Evolutionary conservation across 30 jellyfish, hydroid and myxozoan genomes (phyloP).

Genomic region (Aurelia coerulea): DNA sequence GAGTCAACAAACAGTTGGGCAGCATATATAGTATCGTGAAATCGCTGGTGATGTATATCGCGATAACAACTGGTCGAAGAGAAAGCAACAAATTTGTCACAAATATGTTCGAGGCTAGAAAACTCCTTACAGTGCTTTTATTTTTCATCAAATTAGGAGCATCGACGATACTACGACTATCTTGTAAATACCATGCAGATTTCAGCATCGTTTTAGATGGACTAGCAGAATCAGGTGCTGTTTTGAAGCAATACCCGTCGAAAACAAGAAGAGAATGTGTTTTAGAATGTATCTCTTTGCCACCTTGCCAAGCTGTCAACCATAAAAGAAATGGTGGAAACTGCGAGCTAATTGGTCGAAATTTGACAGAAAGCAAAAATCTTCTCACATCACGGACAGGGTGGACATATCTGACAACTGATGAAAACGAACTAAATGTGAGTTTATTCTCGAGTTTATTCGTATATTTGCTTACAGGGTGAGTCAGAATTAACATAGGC

Average conservation of each 20-base stretch:
- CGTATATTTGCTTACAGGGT: background rate
- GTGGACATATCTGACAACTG: slow-evolving; percentile 36
- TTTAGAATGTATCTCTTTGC: slow-evolving; percentile 16
- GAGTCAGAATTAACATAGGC: too few species aligned
- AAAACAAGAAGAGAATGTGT: slow-evolving; percentile 11
- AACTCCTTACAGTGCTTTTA: too few species aligned
- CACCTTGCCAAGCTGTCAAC: slow-evolving; percentile 27
- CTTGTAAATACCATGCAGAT: slow-evolving; percentile 20
- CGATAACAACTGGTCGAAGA: too few species aligned
- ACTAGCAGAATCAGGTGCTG: slow-evolving; percentile 3
- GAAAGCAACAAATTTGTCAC: too few species aligned
- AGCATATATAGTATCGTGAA: too few species aligned
- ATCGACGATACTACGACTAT: background rate
- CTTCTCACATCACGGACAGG: slow-evolving; percentile 7
- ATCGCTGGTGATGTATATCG: too few species aligned
- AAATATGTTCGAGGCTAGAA: too few species aligned
- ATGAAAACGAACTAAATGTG: slow-evolving; percentile 21
- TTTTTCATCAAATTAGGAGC: too few species aligned
- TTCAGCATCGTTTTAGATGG: slow-evolving; percentile 22
- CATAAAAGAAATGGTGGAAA: slow-evolving; percentile 20
- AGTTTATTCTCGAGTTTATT: background rate
- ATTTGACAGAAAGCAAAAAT: slow-evolving; percentile 8
- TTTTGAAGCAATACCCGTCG: background rate
- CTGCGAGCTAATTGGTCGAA: slow-evolving; percentile 37
- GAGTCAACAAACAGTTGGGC: too few species aligned